phyloP scores from a whole-genome alignment of 2,888 invertebrate genomes.

The Drosophila merina region DNA sequence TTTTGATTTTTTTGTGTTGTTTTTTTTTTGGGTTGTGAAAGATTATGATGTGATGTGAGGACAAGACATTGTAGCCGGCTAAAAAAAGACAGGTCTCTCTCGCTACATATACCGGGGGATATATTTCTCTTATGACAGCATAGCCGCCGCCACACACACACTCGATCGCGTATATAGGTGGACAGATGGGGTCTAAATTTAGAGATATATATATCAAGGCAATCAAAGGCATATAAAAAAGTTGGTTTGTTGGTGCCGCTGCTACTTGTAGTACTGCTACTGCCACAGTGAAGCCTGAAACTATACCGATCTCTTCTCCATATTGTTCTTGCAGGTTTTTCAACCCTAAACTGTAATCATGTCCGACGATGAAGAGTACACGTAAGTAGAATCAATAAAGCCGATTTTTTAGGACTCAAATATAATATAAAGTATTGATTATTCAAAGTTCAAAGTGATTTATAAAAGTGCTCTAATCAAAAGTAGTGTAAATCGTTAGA shows the following conservation, averaged over 20 bases:
- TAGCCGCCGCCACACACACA: conserved; percentile 3
- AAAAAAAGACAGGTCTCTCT: conserved; percentile 54
- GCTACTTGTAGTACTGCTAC: conserved; percentile 4
- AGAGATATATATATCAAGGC: conserved; percentile 36
- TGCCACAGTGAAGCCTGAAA: conserved; percentile 23
- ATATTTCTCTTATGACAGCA: conserved; percentile 57
- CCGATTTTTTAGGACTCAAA: background rate
- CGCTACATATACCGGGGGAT: conserved; percentile 18
- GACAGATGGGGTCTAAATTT: conserved; percentile 38
- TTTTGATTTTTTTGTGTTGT: background rate
- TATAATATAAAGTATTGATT: conserved; percentile 47
- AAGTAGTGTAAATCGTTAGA: conserved; percentile 2
- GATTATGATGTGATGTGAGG: conserved; percentile 71
- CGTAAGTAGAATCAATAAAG: conserved; percentile 88
- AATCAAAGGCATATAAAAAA: conserved; percentile 18
- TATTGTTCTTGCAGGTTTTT: conserved; percentile 86
- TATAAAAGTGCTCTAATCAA: background rate
- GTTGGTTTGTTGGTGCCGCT: conserved; percentile 5
- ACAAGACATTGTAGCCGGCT: conserved; percentile 67
- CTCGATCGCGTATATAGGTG: background rate
- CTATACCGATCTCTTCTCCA: background rate
- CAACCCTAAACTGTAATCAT: conserved; percentile 88
- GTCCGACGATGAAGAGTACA: conserved; percentile 98
- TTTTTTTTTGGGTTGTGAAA: conserved; percentile 19
- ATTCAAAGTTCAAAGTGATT: background rate